Conservation (phyloP, 2,113 vertebrate genomes). For the Vulpes lagopus region DNA sequence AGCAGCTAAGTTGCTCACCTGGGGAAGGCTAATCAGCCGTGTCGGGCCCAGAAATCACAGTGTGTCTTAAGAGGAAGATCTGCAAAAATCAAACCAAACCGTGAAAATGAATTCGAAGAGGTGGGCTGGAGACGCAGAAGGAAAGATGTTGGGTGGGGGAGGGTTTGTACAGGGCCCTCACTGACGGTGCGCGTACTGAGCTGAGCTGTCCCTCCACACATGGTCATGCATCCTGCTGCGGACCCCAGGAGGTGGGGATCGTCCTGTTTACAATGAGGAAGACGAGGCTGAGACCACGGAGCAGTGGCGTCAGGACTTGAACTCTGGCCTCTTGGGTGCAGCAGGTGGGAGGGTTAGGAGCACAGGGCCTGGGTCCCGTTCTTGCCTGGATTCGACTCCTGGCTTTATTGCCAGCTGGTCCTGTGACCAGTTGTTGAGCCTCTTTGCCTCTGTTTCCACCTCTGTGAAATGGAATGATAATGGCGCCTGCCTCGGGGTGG, state of each 20-base stretch:
- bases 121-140: rapidly evolving
- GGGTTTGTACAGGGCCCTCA: too few relatives aligned
- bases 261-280: neutral
- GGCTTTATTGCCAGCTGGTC: neutral
- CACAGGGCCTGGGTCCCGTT: neutral
- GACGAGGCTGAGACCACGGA: neutral
- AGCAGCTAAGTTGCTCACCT: rapidly evolving
- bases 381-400: neutral
- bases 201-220: rapidly evolving
- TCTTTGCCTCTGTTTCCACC: neutral
- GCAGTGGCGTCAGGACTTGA: neutral
- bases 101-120: rapidly evolving
- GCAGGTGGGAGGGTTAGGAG: neutral
- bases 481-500: rapidly evolving
- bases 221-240: rapidly evolving
- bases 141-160: rapidly evolving
- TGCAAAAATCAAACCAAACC: neutral
- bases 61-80: neutral
- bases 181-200: rapidly evolving
- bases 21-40: rapidly evolving
- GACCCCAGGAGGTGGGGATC: rapidly evolving
- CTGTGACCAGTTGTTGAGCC: neutral
- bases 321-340: too few relatives aligned
- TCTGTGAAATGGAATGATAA: neutral
- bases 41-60: neutral